A percentile compares a stretch with the other conserved stretches of the same genome.
phyloP scores from a whole-genome alignment of 2,113 vertebrate species.

The Neomonachus schauinslandi region DNA sequence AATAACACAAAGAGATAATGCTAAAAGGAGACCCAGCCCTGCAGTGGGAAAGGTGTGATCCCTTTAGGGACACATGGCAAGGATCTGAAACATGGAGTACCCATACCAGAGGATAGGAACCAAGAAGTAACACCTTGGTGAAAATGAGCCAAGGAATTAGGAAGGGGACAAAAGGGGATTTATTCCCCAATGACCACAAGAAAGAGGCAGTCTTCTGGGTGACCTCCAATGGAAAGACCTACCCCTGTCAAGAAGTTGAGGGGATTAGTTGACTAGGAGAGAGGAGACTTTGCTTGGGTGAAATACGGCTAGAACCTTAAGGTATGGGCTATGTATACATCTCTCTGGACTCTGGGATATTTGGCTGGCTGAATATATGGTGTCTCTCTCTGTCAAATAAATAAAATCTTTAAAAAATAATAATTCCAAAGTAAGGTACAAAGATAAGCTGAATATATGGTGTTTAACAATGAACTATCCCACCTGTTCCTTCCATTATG shows the following conservation, averaged over 20 bases:
- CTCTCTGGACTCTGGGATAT: neutral
- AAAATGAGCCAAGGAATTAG: neutral
- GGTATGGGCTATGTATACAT: no score
- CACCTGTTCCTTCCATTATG: neutral
- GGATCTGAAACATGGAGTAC: neutral
- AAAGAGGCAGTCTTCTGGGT: neutral
- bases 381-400: neutral
- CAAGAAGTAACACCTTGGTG: no score
- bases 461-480: neutral
- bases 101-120: neutral
- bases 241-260: neutral
- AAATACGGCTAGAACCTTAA: neutral
- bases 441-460: neutral
- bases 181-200: neutral
- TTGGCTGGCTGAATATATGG: neutral
- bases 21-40: neutral
- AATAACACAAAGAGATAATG: neutral
- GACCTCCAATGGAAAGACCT: neutral
- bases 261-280: neutral
- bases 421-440: no score
- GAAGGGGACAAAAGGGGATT: no score
- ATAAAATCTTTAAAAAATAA: no score
- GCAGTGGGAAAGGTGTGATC: neutral
- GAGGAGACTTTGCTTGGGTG: neutral
- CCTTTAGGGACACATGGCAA: neutral